Conservation (phyloP, 1,140 invertebrate genomes). For the Drosophila nigromelanica region DNA sequence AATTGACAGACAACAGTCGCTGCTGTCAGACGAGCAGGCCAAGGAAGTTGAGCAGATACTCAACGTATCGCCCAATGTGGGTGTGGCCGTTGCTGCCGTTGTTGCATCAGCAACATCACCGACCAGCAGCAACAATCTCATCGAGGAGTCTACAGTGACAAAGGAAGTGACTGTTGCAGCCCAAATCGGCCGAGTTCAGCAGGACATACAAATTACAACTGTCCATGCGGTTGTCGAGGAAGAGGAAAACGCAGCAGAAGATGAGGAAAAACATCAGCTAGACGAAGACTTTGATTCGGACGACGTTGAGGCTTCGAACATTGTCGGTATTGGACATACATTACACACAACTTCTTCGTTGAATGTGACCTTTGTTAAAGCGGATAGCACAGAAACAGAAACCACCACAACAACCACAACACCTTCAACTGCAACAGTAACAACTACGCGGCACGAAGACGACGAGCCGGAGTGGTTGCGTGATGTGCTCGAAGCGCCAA, state of each 20-base stretch:
- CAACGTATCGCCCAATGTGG: constrained; percentile 85
- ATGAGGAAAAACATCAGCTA: constrained; percentile 34
- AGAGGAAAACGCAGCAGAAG: constrained; percentile 20
- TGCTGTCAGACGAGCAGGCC: constrained; percentile 93
- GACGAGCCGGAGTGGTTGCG: constrained; percentile 86
- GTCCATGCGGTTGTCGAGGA: constrained; percentile 45
- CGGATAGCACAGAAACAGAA: constrained; percentile 70
- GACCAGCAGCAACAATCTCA: constrained; percentile 79
- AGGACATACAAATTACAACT: constrained; percentile 60
- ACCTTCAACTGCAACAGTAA: constrained; percentile 67
- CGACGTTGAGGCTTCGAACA: constrained; percentile 73
- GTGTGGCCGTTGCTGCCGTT: constrained; percentile 76
- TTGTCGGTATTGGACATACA: constrained; percentile 72
- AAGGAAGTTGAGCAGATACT: constrained; percentile 92
- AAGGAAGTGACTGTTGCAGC: constrained; percentile 12
- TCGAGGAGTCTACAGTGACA: constrained; percentile 50
- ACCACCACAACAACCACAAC: constrained; percentile 64
- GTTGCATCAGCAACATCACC: constrained; percentile 79
- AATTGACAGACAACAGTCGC: constrained; percentile 87
- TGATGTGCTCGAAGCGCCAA: constrained; percentile 85
- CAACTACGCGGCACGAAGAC: constrained; percentile 82
- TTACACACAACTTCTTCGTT: constrained; percentile 39
- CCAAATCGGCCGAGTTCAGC: constrained; percentile 37
- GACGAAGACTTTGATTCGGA: constrained; percentile 69
- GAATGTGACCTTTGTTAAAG: constrained; percentile 66